Base-by-base conservation (phyloP, 2,797 vertebrate genomes). In the Hippopotamyrus pictus region DNA sequence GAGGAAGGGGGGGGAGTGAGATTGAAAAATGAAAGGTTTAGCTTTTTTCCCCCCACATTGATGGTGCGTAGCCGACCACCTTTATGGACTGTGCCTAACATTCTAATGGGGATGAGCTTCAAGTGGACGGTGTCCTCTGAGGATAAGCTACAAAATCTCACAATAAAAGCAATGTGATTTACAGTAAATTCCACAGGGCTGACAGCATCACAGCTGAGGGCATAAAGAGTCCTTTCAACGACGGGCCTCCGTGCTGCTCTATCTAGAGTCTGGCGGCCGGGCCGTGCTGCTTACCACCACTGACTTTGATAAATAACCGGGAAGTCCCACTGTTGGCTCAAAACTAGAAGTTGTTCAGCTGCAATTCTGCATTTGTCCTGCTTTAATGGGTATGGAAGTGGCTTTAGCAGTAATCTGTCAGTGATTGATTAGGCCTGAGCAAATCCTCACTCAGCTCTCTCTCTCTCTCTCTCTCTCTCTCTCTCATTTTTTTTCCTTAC, bases 281-380 rank as follows among this genome's bases (percentile, higher is more conserved):
- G 97, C 29, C 97, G 97, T 97, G 97, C 97, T 96, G 96, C 97
- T 97, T 97, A 97, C 97, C 95, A 94, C 96, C 96, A 95, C 96
- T 98, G 98, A 99, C 98, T 98, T 98, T 98, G 98, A 98, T 98
- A 98, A 98, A 98, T 98, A 98, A 97, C 97, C 97, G 97, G 97
- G 97, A 98, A 98, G 98, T 98, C 97, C 96, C 96, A 97, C 96
- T 97, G 97, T 97, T 98, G 98, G 97, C 97, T 98, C 98, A 98
- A 98, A 98, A 98, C 97, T 98, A 97, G 96, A 97, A 98, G 97
- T 98, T 98, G 97, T 98, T 98, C 97, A 97, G 97, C 97, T 97
- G 97, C 97, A 98, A 97, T 98, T 98, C 97, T 98, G 97, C 97
- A 98, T 99, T 98, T 98, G 97, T 98, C 97, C 97, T 97, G 97